phyloP scores from a whole-genome alignment of 1,140 invertebrate genomes.

The Eriocheir sinensis region DNA sequence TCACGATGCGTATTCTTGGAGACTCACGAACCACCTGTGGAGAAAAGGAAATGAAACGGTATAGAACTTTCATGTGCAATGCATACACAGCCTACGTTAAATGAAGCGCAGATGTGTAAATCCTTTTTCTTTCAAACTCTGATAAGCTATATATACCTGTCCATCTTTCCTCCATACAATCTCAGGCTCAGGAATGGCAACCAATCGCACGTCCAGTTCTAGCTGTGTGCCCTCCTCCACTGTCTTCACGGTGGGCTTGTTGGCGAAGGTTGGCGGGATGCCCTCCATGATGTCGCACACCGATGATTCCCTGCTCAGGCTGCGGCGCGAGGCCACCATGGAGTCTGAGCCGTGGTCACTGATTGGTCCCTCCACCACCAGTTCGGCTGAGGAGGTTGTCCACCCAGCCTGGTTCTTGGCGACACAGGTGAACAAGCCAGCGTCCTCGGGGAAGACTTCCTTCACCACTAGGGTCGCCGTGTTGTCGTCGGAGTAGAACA shows the following conservation, averaged over 20 bases:
- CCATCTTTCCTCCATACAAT: constrained; percentile 87
- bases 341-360: constrained; percentile 94
- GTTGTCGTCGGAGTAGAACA: constrained; percentile 94
- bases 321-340: constrained; percentile 82
- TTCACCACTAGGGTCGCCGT: constrained; percentile 95
- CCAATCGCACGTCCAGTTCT: constrained; percentile 91
- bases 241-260: constrained; percentile 91
- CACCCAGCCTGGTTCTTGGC: constrained; percentile 97
- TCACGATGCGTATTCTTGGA: constrained; percentile 87
- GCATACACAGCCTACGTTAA: neutral
- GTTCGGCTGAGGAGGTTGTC: constrained; percentile 94
- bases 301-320: constrained; percentile 88
- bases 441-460: constrained; percentile 98
- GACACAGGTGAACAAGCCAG: constrained; percentile 97
- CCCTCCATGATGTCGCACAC: constrained; percentile 95
- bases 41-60: constrained; percentile 86
- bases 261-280: constrained; percentile 95
- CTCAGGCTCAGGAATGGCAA: constrained; percentile 94
- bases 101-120: neutral
- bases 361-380: constrained; percentile 92
- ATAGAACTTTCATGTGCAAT: too few relatives aligned
- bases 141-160: constrained; percentile 57
- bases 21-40: constrained; percentile 87
- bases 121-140: neutral
- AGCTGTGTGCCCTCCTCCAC: constrained; percentile 91